Conservation (phyloP, 1,140 invertebrate species). For the Pseudoatta argentina region DNA sequence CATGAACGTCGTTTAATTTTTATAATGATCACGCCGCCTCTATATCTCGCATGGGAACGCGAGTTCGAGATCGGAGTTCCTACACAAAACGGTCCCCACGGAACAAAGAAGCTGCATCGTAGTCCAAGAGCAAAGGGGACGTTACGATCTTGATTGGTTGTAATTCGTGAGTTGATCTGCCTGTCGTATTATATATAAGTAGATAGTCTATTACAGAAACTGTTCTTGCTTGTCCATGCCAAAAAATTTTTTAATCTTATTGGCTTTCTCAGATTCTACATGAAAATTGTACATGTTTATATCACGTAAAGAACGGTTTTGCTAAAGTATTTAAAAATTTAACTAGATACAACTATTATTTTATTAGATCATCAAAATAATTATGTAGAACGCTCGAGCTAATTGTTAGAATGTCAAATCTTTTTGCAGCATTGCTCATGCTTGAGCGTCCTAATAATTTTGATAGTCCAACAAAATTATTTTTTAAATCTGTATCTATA, state of each 20-base stretch:
- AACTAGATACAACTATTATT: too few relatives aligned
- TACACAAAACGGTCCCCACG: constrained; percentile 33
- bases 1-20: constrained; percentile 87
- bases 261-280: not conserved
- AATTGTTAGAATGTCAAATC: too few relatives aligned
- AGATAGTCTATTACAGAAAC: not conserved
- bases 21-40: constrained; percentile 83
- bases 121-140: constrained; percentile 12
- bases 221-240: not conserved
- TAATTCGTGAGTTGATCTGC: constrained; percentile 35
- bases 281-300: not conserved
- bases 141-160: constrained; percentile 36
- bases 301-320: too few relatives aligned
- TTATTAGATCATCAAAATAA: too few relatives aligned
- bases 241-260: not conserved
- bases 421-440: too few relatives aligned
- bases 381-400: too few relatives aligned
- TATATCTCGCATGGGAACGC: constrained; percentile 77
- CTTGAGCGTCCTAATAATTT: too few relatives aligned
- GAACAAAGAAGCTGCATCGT: constrained; percentile 53
- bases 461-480: too few relatives aligned
- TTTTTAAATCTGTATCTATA: too few relatives aligned
- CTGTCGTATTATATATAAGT: constrained; percentile 4
- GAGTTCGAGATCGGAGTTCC: not conserved
- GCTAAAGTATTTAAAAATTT: too few relatives aligned